Percentiles rank a stretch among this genome's conserved stretches.
Conservation (phyloP, 2,113 vertebrate genomes). For the Neodontobutis hainanensis region DNA sequence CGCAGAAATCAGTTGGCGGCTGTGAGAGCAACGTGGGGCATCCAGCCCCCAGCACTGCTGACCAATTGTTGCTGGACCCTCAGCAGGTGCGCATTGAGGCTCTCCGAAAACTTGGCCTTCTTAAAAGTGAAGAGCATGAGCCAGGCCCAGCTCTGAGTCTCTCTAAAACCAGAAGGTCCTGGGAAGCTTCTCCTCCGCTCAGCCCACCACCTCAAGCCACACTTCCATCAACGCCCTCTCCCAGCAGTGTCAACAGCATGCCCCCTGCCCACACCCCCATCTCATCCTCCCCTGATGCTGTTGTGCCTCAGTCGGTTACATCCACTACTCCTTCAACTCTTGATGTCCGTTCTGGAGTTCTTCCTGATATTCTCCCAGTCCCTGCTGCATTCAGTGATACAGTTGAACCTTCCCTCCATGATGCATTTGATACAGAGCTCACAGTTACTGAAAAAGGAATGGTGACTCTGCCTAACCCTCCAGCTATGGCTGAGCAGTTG, state of each 20-base stretch:
- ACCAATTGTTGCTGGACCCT: constrained; percentile 50
- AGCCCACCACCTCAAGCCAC: constrained; percentile 13
- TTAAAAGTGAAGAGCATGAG: constrained; percentile 68
- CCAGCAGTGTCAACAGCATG: not conserved
- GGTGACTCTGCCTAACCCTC: constrained; percentile 8
- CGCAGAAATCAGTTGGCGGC: constrained; percentile 65
- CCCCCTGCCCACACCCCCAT: not conserved
- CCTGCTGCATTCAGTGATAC: constrained; percentile 57
- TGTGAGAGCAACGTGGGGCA: constrained; percentile 20
- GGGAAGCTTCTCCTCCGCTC: constrained; percentile 33
- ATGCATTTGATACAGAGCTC: constrained; percentile 1
- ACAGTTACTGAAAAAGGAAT: not conserved
- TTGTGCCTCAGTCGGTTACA: not conserved
- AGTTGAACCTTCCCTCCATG: not conserved
- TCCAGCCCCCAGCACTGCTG: constrained; percentile 13
- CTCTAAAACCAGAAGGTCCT: constrained; percentile 46
- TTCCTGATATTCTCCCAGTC: constrained; percentile 45
- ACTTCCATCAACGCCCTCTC: constrained; percentile 3
- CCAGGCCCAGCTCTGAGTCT: constrained; percentile 39
- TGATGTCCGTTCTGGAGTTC: constrained; percentile 8
- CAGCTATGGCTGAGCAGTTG: constrained; percentile 17
- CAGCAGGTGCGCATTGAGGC: constrained; percentile 83
- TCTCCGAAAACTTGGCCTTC: constrained; percentile 87
- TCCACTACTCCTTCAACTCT: constrained; percentile 2
- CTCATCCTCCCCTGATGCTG: not conserved